phyloP scores from a whole-genome alignment of 1,140 invertebrate genomes.

The Homalodisca vitripennis region DNA sequence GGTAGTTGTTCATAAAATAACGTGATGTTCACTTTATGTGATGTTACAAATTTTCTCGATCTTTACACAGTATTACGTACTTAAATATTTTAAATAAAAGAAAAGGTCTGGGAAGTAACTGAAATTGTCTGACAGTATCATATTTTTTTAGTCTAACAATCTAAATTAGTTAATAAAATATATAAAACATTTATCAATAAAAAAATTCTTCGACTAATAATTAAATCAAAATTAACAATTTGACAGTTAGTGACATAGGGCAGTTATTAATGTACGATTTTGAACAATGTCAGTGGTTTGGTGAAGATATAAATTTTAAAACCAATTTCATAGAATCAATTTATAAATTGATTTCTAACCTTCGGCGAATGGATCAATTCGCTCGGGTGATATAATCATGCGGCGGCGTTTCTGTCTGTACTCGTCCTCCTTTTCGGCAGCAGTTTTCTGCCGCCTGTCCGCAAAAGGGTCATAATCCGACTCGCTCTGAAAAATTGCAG shows the following conservation, averaged over 20 bases:
- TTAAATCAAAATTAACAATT: not conserved
- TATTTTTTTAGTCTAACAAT: not conserved
- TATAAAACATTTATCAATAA: not conserved
- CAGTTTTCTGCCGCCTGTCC: slow-evolving; percentile 84
- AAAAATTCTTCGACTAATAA: not conserved
- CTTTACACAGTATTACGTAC: not conserved
- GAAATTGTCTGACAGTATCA: not conserved
- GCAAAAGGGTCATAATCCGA: slow-evolving; percentile 97
- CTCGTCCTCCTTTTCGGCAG: slow-evolving; percentile 96
- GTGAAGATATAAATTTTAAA: not conserved
- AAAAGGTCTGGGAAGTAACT: not conserved
- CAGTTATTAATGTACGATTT: slow-evolving; percentile 7
- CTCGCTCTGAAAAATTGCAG: slow-evolving; percentile 75
- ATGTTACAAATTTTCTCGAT: not conserved
- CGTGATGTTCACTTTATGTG: no score
- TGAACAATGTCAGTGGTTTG: slow-evolving; percentile 34
- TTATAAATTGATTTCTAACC: slow-evolving; percentile 58
- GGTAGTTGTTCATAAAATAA: not conserved
- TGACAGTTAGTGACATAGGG: not conserved
- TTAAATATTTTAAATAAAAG: not conserved
- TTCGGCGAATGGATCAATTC: slow-evolving; percentile 96
- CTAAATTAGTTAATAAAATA: not conserved
- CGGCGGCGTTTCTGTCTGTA: slow-evolving; percentile 84
- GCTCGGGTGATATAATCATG: slow-evolving; percentile 94
- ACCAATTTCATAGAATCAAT: slow-evolving; percentile 27